Base-by-base conservation (phyloP, 2,113 vertebrate genomes). In the Pantherophis guttatus region DNA sequence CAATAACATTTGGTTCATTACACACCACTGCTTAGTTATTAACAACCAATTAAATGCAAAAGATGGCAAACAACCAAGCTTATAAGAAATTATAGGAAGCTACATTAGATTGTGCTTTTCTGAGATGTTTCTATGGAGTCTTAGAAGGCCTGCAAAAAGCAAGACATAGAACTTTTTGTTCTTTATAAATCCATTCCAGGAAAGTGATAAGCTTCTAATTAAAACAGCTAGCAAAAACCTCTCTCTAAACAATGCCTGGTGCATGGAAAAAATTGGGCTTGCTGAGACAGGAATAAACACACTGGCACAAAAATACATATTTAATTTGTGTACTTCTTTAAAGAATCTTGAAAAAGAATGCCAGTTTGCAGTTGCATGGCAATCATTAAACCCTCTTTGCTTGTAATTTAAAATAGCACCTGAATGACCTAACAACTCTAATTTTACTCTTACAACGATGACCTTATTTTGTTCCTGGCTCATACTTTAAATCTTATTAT, bases 1-100 rank as follows among this genome's bases (percentile, higher is more conserved):
- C 62, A 48, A 86, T 81, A 48, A 24, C 92, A 70, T 95, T 95
- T 93, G 23, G 39, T 93, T 95, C 94, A 94, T 93, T 94, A 87
- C 92, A 93, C 15, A 91, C 90, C 65, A 53, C 57, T 93, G 48
- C n/a, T 95, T 92, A 70, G 0, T 93, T 92, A 62, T 95, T 95
- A 93, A 26, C 33, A 90, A 7, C 91, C 48, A 94, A 44, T 50
- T 93, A 0, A 86, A 53, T 90, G 93, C 94, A 91, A 53, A 55
- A 1, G 39, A 93, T 58, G 24, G 91, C 55, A 48, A 88, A 93
- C 92, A 93, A 44, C 94, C 70, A 94, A 93, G 65, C 53, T 29
- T 91, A 57, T 21, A 75, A 87, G 58, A 52, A 87, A 93, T 70
- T 48, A 19, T 44, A 87, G 9, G 39, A 70, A 57, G 0, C 5